These are phyloP conservation scores for Harpegnathos saltator DNA, from an alignment of 1,140 invertebrate species.

Conservation along the genomic window DNA sequence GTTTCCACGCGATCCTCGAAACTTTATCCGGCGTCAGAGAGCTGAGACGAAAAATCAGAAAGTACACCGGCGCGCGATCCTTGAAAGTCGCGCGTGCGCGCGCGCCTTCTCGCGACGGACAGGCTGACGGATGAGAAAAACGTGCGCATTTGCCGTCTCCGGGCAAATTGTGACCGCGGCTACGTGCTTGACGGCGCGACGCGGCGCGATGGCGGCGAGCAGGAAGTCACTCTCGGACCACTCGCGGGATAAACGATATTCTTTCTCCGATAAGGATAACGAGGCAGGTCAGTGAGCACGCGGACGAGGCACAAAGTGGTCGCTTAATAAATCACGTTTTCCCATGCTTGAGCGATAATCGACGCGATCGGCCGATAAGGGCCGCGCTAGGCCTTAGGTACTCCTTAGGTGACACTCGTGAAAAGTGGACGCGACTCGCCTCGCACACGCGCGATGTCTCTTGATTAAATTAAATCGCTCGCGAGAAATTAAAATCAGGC, in stretches of 20 bases:
- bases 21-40: background rate
- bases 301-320: conserved; percentile 60
- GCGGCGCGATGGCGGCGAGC: conserved; percentile 55
- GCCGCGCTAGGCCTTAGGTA: conserved; percentile 46
- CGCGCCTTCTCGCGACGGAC: background rate
- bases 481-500: conserved; percentile 31
- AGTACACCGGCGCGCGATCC: too few species aligned
- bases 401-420: conserved; percentile 45
- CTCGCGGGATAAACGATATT: conserved; percentile 68
- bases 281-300: conserved; percentile 73
- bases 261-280: conserved; percentile 74
- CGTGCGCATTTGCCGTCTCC: conserved; percentile 27
- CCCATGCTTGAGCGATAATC: conserved; percentile 67
- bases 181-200: conserved; percentile 56
- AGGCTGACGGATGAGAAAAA: conserved; percentile 19
- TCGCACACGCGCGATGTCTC: conserved; percentile 30
- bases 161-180: conserved; percentile 43
- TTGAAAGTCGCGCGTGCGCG: conserved; percentile 34
- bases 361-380: conserved; percentile 67
- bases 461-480: conserved; percentile 58
- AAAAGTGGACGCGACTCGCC: conserved; percentile 15
- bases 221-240: conserved; percentile 66
- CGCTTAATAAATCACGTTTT: conserved; percentile 76
- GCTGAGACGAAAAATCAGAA: too few species aligned
- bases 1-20: too few species aligned